Evolutionary conservation across 2,888 invertebrate genomes (phyloP).

Genomic region (Formica aserva): DNA sequence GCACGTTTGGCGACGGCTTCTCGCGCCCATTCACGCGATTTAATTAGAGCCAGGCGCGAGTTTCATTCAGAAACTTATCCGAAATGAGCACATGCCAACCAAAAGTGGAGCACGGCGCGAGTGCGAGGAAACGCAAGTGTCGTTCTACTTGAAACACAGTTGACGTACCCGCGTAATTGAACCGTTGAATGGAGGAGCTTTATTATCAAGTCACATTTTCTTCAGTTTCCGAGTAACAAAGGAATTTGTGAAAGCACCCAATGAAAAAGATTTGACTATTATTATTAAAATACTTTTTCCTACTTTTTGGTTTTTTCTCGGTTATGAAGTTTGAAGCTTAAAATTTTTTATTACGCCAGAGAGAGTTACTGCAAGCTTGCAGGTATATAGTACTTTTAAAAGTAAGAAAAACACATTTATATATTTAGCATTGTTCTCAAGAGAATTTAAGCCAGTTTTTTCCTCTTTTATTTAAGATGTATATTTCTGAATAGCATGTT

Average conservation of each 20-base stretch:
- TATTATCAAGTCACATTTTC: not conserved
- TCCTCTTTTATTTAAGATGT: not conserved
- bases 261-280: not conserved
- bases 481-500: not conserved
- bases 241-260: not conserved
- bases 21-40: constrained; percentile 45
- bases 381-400: not conserved
- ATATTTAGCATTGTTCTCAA: not conserved
- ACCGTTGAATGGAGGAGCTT: not conserved
- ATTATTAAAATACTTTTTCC: not conserved
- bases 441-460: not conserved
- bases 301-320: not conserved
- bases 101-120: constrained; percentile 36
- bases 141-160: constrained; percentile 22
- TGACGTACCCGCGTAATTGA: constrained; percentile 28
- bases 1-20: constrained; percentile 17
- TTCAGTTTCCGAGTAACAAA: not conserved
- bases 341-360: not conserved
- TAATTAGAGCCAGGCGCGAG: constrained; percentile 29
- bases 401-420: not conserved
- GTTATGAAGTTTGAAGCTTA: not conserved
- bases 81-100: constrained; percentile 37
- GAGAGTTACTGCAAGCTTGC: not conserved
- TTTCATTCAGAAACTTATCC: constrained; percentile 50
- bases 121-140: constrained; percentile 42